Percentiles rank a stretch among this genome's conserved stretches.
Conservation (phyloP, 2,797 vertebrate genomes). For the Sorex maritimensis region DNA sequence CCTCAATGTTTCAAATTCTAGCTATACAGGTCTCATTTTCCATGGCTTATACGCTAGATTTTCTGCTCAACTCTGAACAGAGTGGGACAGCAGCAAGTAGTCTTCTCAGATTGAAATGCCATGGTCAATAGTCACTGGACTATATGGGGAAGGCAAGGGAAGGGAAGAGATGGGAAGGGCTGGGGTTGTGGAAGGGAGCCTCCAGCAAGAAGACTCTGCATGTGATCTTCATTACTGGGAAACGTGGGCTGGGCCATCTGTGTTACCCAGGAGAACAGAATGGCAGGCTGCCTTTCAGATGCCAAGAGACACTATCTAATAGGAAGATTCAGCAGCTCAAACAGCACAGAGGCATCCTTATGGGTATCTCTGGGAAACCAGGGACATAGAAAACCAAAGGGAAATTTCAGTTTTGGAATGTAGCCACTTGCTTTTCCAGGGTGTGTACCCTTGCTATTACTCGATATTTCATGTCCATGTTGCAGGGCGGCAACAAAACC, state of each 20-base stretch:
- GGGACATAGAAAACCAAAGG: conserved; percentile 44
- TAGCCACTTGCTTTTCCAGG: not conserved
- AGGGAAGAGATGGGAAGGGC: not conserved
- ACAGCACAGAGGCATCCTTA: conserved; percentile 66
- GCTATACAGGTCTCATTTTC: conserved; percentile 45
- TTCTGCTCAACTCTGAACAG: conserved; percentile 9
- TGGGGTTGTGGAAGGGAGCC: conserved; percentile 63
- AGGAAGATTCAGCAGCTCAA: conserved; percentile 76
- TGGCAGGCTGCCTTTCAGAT: conserved; percentile 82
- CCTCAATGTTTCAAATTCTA: conserved; percentile 36
- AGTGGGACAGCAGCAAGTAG: conserved; percentile 56
- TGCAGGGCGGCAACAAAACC: not conserved
- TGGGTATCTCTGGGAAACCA: conserved; percentile 61
- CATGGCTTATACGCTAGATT: conserved; percentile 26
- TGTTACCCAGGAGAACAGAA: conserved; percentile 83
- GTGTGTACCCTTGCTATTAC: not conserved
- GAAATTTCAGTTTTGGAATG: not conserved
- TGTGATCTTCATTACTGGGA: conserved; percentile 82
- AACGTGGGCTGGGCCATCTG: conserved; percentile 85
- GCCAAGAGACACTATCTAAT: conserved; percentile 82
- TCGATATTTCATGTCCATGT: not conserved
- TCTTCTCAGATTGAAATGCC: conserved; percentile 73
- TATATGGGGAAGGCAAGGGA: not conserved
- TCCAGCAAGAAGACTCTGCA: conserved; percentile 72
- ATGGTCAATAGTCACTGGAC: conserved; percentile 66